Percentiles rank a stretch among this genome's conserved stretches.
Evolutionary conservation across 2,113 vertebrate species (phyloP).

Genomic region (Heptranchias perlo): DNA sequence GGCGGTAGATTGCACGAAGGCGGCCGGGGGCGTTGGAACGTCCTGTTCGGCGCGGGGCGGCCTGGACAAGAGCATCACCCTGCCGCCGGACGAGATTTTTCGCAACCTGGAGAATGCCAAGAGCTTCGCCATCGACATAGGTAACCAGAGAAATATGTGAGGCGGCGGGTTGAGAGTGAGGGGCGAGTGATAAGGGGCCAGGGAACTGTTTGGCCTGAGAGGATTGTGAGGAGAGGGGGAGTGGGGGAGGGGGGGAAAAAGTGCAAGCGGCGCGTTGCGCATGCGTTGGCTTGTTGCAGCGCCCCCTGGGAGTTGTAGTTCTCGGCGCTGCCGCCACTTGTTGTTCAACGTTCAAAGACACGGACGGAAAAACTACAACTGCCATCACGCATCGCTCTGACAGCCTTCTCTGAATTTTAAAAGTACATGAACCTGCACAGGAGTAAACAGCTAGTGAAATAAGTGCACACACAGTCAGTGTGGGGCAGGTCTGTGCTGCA

Average conservation of each 20-base stretch:
- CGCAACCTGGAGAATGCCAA: constrained; percentile 93
- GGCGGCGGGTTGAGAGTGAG: background rate
- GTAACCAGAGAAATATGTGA: constrained; percentile 50
- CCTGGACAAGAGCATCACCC: constrained; percentile 92
- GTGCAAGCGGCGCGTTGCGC: background rate
- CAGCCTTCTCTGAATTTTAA: constrained; percentile 11
- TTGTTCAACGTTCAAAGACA: background rate
- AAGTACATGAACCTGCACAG: background rate
- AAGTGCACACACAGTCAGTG: background rate
- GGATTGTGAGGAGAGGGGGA: background rate
- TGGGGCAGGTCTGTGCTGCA: background rate
- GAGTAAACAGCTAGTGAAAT: background rate
- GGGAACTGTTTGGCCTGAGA: background rate
- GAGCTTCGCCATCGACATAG: constrained; percentile 94
- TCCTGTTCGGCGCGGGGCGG: constrained; percentile 46
- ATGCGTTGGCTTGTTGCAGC: background rate
- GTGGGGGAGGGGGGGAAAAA: background rate
- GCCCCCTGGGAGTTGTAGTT: constrained; percentile 39
- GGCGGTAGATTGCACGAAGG: constrained; percentile 35
- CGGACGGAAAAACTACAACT: constrained; percentile 39
- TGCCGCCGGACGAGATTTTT: constrained; percentile 90
- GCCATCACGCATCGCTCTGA: constrained; percentile 25
- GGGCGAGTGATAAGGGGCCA: background rate
- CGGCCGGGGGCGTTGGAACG: background rate
- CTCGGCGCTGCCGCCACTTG: accelerated